These are phyloP conservation scores for Hypotaenidia philippensis DNA, from an alignment of 2,797 vertebrate species.

Conservation along the genomic window DNA sequence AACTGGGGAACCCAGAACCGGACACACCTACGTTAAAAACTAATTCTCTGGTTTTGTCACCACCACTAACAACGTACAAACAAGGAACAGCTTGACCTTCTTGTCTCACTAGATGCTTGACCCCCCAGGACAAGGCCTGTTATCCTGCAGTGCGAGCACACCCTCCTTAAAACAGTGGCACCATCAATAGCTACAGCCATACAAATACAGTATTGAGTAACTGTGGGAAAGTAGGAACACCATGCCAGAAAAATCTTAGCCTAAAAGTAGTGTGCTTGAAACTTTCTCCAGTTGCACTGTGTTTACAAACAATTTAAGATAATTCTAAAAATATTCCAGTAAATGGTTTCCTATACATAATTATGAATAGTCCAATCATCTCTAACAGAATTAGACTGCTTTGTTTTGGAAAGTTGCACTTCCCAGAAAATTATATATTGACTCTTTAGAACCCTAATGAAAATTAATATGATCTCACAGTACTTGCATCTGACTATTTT, in stretches of 20 bases:
- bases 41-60: neutral
- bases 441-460: neutral
- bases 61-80: neutral
- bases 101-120: neutral
- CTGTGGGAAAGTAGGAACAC: neutral
- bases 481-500: neutral
- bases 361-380: neutral
- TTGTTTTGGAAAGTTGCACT: neutral
- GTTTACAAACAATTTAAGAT: neutral
- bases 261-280: neutral
- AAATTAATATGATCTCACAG: neutral
- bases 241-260: neutral
- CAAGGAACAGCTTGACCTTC: accelerated
- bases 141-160: neutral
- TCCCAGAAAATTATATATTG: neutral
- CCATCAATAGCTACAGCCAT: neutral
- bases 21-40: neutral
- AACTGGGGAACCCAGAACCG: too few species aligned
- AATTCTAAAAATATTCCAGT: neutral
- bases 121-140: neutral
- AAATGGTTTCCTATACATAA: neutral
- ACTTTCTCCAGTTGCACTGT: neutral
- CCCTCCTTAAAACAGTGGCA: neutral
- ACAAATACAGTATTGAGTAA: neutral
- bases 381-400: neutral